Base-by-base conservation (phyloP, 1,140 invertebrate genomes). In the Pachypsylla venusta region DNA sequence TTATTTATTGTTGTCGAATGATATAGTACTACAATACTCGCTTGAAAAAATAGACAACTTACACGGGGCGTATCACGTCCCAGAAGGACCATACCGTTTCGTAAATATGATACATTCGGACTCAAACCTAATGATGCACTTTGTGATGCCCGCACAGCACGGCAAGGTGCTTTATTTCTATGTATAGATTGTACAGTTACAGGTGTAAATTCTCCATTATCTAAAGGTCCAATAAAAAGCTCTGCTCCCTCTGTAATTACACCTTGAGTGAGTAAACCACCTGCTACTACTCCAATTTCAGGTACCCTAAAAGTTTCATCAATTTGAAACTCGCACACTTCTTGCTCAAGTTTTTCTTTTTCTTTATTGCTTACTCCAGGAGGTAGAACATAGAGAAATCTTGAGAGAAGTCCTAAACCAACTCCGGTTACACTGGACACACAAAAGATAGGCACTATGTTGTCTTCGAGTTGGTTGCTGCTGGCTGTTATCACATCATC, bases 391-490 rank as follows among this genome's bases (percentile, higher is more conserved):
- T 85, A 79, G 16, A 92, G 72, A 70, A 92, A 93, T 56, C 79
- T 83, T 58, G 86, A 86, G 1, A 95, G 73, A 26, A 87, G 73
- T 64, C 85, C 80, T 2, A 95, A 73, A 10, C 92, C 91, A 57
- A 81, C 76, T 1, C 95, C 95, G 14, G 82, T 91, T 0, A 98
- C 93, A 70, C 86, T 91, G n/a, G 93, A 97, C n/a, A 96, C 84
- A 54, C 81, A 83, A 70, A 98, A 93, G 63, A 98, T 87, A 10
- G 95, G 91, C 40, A 89, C 81, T 56, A 85, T 75, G 55, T 82
- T 80, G 26, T 79, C 75, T 7, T 76, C 76, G 19, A 79, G 70
- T 61, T 81, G 76, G 65, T 79, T 78, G 2, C 76, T 76, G 25
- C 81, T 78, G 40, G 79, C 82, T 35, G 79, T 81, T 19, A 87